Base-by-base conservation (phyloP, 2,797 vertebrate genomes). In the Clarias fuscus region DNA sequence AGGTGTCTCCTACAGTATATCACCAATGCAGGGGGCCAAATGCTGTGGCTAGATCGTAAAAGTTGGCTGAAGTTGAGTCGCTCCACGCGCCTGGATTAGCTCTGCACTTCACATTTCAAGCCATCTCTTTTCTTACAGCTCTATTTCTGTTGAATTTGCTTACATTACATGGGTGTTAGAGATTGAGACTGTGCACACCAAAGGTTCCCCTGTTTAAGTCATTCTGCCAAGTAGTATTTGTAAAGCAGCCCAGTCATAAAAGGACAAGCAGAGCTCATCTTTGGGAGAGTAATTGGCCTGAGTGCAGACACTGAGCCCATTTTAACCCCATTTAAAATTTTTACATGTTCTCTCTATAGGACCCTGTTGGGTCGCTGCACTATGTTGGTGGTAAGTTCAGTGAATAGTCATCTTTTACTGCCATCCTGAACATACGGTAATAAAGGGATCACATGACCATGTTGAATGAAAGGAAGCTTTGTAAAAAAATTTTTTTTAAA, bases 101-200 rank as follows among this genome's bases (percentile, higher is more conserved):
- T 88, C 80, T 22, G 40, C 53, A 83, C 58, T 82, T 18, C 37
- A 76, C 53, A 48, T 85, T 80, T 82, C 14, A 58, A 72, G 68
- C 67, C 4, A 4, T 80, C 3, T 65, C 53, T 59, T 77, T 68
- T 40, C 80, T 83, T 77, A 72, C 80, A 83, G 65, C n/a, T 79
- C 24, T 88, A 84, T 73, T 84, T 82, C 82, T 86, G 81, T 84
- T 89, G n/a, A 67, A 84, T 84, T 79, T 87, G 84, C 81, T 86
- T 78, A 84, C 72, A 84, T 87, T 87, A 86, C 84, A 67, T 48
- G 84, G 77, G 85, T 89, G 79, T 83, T 82, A 61, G 81, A 89
- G 88, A 88, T 82, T 48, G 83, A 86, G 59, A 71, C 30, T 40
- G 59, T 71, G 64, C 83, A 80, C 87, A 67, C 71, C 75, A 72